phyloP scores from a whole-genome alignment of 2,797 vertebrate genomes.

The Siniperca undulata region DNA sequence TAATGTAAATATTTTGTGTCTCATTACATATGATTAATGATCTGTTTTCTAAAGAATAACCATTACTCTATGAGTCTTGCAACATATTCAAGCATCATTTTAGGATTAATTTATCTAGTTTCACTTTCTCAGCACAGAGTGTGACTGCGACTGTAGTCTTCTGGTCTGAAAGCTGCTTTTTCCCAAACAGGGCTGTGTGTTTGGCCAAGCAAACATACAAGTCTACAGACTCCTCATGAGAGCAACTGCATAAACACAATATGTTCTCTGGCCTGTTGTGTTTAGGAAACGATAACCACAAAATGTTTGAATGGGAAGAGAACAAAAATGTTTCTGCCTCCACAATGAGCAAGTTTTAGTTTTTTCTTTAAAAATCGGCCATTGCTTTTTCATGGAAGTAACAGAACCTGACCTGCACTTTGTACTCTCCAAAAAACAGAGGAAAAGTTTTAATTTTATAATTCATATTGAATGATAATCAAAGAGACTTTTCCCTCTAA shows the following conservation, averaged over 20 bases:
- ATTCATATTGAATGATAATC: constrained; percentile 30
- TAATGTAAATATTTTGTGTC: background rate
- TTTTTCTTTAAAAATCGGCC: constrained; percentile 4
- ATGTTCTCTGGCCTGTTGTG: constrained; percentile 54
- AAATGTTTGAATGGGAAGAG: constrained; percentile 25
- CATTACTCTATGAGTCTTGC: background rate
- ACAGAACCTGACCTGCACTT: constrained; percentile 1
- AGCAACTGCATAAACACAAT: constrained; percentile 55
- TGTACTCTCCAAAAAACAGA: background rate
- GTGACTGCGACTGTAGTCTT: constrained; percentile 20
- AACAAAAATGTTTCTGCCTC: constrained; percentile 32
- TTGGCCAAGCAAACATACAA: constrained; percentile 43
- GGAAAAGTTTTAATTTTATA: constrained; percentile 18
- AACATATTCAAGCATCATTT: background rate
- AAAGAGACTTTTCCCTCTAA: constrained; percentile 18
- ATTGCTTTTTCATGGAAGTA: background rate
- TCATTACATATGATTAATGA: background rate
- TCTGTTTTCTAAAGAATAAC: background rate
- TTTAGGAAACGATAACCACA: constrained; percentile 56
- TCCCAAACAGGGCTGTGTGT: constrained; percentile 42
- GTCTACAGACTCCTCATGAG: constrained; percentile 48
- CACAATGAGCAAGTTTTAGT: constrained; percentile 6
- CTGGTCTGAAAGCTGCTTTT: constrained; percentile 46
- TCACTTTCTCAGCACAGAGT: background rate
- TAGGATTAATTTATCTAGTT: background rate